Conservation (phyloP, 1,140 invertebrate genomes). For the Palaemon carinicauda region DNA sequence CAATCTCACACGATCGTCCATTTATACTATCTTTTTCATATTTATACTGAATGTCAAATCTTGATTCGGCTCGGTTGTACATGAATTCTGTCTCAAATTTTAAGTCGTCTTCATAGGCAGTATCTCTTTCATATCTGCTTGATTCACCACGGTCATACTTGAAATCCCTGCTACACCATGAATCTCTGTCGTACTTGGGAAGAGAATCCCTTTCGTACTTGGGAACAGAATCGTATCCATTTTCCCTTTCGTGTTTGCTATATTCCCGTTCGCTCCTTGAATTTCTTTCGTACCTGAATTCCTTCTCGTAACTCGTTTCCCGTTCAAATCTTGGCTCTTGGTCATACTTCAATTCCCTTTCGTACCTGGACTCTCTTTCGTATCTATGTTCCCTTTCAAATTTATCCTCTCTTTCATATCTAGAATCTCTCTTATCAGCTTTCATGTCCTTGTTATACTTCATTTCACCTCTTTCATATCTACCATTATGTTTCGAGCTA, state of each 20-base stretch:
- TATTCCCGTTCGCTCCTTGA: background rate
- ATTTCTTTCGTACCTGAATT: background rate
- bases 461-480: constrained; percentile 6
- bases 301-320: background rate
- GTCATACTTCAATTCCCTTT: background rate
- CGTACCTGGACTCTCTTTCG: constrained; percentile 6
- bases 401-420: constrained; percentile 8
- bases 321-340: background rate
- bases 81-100: too few relatives aligned
- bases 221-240: too few relatives aligned
- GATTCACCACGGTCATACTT: constrained; percentile 19
- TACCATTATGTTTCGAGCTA: background rate
- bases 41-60: background rate
- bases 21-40: background rate
- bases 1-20: background rate
- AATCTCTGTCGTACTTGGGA: background rate
- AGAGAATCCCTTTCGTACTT: background rate
- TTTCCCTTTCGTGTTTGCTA: background rate
- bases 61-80: too few relatives aligned
- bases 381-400: background rate
- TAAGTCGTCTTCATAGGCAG: background rate
- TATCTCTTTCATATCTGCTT: constrained; percentile 4
- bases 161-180: background rate
- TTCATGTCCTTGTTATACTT: constrained; percentile 10
- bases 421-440: background rate